Conservation (phyloP, 2,797 vertebrate genomes). For the Octomys mimax region DNA sequence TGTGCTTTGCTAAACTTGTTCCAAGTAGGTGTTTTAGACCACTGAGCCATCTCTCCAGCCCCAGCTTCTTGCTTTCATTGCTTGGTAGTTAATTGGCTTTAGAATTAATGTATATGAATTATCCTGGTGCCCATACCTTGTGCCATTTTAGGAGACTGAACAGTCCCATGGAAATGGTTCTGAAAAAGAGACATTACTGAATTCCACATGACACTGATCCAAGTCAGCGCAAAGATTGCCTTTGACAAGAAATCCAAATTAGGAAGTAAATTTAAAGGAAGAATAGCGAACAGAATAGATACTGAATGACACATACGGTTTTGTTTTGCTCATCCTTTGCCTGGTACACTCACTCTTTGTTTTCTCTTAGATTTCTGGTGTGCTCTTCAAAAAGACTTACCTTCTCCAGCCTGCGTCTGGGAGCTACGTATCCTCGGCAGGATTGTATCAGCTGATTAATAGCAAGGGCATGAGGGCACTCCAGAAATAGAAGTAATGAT, state of each 20-base stretch:
- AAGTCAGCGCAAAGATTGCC: background rate
- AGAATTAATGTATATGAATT: background rate
- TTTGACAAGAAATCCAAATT: background rate
- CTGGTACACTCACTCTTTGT: background rate
- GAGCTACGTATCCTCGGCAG: slow-evolving; percentile 45
- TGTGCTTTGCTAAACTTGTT: too few species aligned
- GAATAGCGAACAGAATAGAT: background rate
- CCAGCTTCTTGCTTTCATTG: too few species aligned
- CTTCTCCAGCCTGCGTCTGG: slow-evolving; percentile 74
- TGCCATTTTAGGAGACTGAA: background rate
- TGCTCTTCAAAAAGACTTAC: slow-evolving; percentile 45
- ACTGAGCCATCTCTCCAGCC: too few species aligned
- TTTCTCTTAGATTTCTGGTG: slow-evolving; percentile 63
- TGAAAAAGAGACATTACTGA: background rate
- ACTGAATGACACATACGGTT: background rate
- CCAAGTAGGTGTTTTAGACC: too few species aligned
- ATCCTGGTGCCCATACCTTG: background rate
- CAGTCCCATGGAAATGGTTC: background rate
- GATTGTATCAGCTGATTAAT: slow-evolving; percentile 85
- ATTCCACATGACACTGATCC: background rate
- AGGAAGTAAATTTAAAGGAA: background rate
- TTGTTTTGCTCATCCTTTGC: background rate
- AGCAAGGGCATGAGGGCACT: slow-evolving; percentile 86
- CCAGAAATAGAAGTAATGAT: slow-evolving; percentile 88
- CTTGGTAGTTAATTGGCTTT: background rate